Base-by-base conservation (phyloP, 2,888 invertebrate genomes). In the Napeogenes inachia region DNA sequence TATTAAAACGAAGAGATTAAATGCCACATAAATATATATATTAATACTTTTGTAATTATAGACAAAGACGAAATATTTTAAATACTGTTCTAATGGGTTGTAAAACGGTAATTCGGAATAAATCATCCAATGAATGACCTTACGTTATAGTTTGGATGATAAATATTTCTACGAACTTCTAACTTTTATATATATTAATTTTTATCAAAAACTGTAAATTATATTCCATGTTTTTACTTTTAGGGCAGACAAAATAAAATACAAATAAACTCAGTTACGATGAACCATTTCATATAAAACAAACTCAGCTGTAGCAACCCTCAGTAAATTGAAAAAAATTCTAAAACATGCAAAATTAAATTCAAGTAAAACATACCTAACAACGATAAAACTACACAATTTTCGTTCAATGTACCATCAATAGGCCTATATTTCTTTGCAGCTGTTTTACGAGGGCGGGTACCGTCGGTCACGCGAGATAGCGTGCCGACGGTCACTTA, bases 401-500 rank as follows among this genome's bases (percentile, higher is more conserved):
- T 42, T 58, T 55, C 61, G 6, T 4, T 21, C 54, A 59, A 64
- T 56, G 54, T 61, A 57, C 53, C 57, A 55, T 58, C 50, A 30
- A 50, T 62, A 64, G 60, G 60, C 62, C 60, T 62, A 65, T 57
- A 60, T 54, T 61, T 55, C 56, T 65, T 62, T 47, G 53, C 46
- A 62, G 59, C 30, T 38, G 56, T 61, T 66, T 68, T 57, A 63
- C 67, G 62, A 76, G 77, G 80, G 81, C 82, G 75, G 75, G 67
- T 60, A 62, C 65, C 68, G 65, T 53, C 68, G 63, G 64, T 57
- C 87, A 89, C 89, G 89, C 88, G 63, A 89, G 4, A 59, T 89
- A 57, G 87, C 89, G 87, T 89, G 89, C 83, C 83, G 84, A 56
- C 82, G 84, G 84, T 68, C 73, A 79, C 70, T 87, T 75, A 75